Base-by-base conservation (phyloP, 1,140 invertebrate species). In the Pararge aegeria region DNA sequence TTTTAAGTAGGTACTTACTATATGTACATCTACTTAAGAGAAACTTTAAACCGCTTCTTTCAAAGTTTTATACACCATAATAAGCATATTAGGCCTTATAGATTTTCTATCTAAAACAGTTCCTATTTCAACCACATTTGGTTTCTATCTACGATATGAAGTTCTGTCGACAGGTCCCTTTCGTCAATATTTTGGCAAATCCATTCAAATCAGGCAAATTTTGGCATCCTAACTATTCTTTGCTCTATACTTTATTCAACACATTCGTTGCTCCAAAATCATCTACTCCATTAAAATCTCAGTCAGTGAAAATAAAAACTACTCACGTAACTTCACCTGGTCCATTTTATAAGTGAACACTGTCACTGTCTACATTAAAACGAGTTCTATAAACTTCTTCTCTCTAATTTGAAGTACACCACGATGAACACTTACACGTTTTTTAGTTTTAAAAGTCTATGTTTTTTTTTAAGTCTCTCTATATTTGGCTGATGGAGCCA, bases 401-500 rank as follows among this genome's bases (percentile, higher is more conserved):
- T 42, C 56, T 16, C 60, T 62, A 62, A 20, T 29, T 16, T 55
- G 51, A 51, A 10, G 30, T 52, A 50, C 24, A 18, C 27, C n/a
- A 51, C 49, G 38, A 52, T 58, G 58, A 71, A 68, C 73, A 73
- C 66, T 64, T 65, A 58, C 53, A 50, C 18, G 37, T 48, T 37
- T 60, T 51, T 55, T 13, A 53, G 16, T 54, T 62, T 61, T 53
- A 24, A 55, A 21, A 61, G 61, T 63, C 50, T 57, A 20, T 55
- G 40, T 9, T 30, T 16, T 55, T 57, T 15, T 53, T 59, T 53
- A 42, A 24, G 24, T 24, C n/a, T 71, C 52, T 56, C 72, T 77
- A 89, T 66, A 85, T 89, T 75, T 89, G 87, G 68, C 79, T 88
- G 69, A 88, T 80, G 51, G 87, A 83, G 64, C 85, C 84, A 42